Conservation (phyloP, 2,888 invertebrate species). For the Cryptosula pallasiana region DNA sequence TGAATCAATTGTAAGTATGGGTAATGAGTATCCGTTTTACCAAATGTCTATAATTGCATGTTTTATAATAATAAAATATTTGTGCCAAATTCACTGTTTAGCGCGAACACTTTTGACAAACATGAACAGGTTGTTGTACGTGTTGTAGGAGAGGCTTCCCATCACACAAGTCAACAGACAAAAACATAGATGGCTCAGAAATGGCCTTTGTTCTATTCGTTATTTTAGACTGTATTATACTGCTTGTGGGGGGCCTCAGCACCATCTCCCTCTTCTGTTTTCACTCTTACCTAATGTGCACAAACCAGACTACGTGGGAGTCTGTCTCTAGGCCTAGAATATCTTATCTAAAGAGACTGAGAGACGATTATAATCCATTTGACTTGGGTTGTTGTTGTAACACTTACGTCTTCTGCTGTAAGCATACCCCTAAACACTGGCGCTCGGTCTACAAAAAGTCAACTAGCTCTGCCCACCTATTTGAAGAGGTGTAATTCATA, state of each 20-base stretch:
- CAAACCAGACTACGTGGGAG: slow-evolving; percentile 52
- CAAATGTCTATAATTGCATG: too few species aligned
- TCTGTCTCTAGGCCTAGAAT: slow-evolving; percentile 48
- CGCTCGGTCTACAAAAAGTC: slow-evolving; percentile 37
- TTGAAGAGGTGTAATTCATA: background rate
- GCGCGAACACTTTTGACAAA: too few species aligned
- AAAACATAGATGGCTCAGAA: background rate
- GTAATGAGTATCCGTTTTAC: too few species aligned
- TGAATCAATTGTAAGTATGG: too few species aligned
- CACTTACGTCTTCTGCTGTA: slow-evolving; percentile 40
- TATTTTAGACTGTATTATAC: slow-evolving; percentile 40
- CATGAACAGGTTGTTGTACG: too few species aligned
- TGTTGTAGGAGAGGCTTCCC: background rate
- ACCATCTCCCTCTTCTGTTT: slow-evolving; percentile 42
- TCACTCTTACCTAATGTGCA: slow-evolving; percentile 49
- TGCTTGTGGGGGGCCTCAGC: slow-evolving; percentile 39
- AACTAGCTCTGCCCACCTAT: background rate
- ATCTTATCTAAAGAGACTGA: slow-evolving; percentile 49
- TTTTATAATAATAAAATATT: too few species aligned
- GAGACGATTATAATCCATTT: slow-evolving; percentile 49
- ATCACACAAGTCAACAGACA: background rate
- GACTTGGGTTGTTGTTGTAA: slow-evolving; percentile 47
- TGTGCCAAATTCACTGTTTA: too few species aligned
- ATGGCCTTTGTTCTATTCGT: slow-evolving; percentile 26
- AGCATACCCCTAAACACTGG: slow-evolving; percentile 36